These are phyloP conservation scores for Pandemis corylana DNA, from an alignment of 2,888 invertebrate species.

Conservation along the genomic window DNA sequence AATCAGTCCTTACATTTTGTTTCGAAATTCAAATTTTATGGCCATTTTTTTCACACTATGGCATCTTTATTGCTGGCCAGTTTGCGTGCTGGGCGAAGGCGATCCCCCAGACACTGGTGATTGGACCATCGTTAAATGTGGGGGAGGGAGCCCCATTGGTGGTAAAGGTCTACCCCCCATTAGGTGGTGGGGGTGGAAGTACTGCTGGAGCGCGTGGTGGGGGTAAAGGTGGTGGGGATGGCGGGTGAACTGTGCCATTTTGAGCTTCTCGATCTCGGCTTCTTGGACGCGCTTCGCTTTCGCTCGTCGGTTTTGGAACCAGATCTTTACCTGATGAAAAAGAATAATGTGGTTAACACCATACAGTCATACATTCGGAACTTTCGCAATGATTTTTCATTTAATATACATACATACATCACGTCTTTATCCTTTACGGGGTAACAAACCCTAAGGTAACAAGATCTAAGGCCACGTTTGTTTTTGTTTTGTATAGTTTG, in stretches of 20 bases:
- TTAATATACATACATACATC: no score
- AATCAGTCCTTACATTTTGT: constrained; percentile 24
- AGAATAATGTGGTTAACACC: constrained; percentile 64
- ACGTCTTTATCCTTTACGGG: no score
- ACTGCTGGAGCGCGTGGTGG: constrained; percentile 86
- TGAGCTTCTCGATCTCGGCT: constrained; percentile 98
- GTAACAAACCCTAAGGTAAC: no score
- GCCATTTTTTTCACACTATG: constrained; percentile 3
- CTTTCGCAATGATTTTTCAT: no score
- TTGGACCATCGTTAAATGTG: constrained; percentile 77
- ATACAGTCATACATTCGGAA: no score
- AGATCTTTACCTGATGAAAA: constrained; percentile 90
- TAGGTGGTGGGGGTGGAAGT: constrained; percentile 86
- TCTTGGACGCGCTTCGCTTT: constrained; percentile 99
- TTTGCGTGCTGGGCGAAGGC: constrained; percentile 75
- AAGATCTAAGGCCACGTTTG: no score
- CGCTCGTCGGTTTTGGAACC: constrained; percentile 97
- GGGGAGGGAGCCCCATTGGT: constrained; percentile 75
- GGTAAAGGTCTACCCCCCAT: constrained; percentile 82
- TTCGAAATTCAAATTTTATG: constrained; percentile 14
- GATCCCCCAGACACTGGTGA: constrained; percentile 72
- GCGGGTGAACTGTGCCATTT: constrained; percentile 89
- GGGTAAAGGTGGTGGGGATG: constrained; percentile 86
- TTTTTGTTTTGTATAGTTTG: no score
- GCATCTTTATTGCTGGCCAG: constrained; percentile 55